Base-by-base conservation (phyloP, 2,797 vertebrate genomes). In the Enteromius viviparus region DNA sequence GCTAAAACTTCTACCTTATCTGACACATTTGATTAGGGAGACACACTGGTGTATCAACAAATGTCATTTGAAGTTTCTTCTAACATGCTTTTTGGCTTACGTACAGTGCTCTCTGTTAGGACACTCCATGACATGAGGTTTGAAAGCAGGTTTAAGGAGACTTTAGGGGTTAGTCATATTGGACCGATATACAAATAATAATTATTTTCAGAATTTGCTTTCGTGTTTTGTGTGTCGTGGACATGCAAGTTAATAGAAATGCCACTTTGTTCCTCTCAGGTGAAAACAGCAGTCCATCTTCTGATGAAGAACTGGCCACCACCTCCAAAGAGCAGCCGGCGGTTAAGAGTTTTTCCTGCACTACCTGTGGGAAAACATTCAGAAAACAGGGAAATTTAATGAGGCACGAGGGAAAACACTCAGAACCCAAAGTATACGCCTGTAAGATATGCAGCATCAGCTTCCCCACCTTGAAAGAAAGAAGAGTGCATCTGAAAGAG, bases 401-500 rank as follows among this genome's bases (percentile, higher is more conserved):
- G 19, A 51, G 15, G 15, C 77, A 60, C 3, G 55, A 34, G 68
- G 29, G 19, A 11, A 26, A 14, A 4, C 19, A 29, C 42, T 1
- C n/a, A 1, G 3, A n/a, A n/a, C 19, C 81, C 58, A 78, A 40
- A 37, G 15, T 0, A 4, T 83, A 72, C 37, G 7, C 9, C 3
- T 87, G 86, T 7, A 80, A n/a, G 21, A 60, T 21, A 19, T 87
- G 86, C 37, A 0, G 26, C 6, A 68, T 60, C 49, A 32, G 40
- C 47, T 87, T 71, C 34, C 3, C 65, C 7, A 77, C 65, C 15
- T 75, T 66, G 1, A 6, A 29, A 4, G 65, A 76, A 14, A 17
- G 75, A 8, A 60, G 14, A 21, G 15, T 3, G 5, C 84, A 87
- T 37, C 26, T 55, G 10, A 85, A 76, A 58, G 47, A 70, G 55